Evolutionary conservation across 1,140 invertebrate genomes (phyloP), one percentile per base, ranked within the genome.

Genomic region (Habropoda laboriosa): DNA sequence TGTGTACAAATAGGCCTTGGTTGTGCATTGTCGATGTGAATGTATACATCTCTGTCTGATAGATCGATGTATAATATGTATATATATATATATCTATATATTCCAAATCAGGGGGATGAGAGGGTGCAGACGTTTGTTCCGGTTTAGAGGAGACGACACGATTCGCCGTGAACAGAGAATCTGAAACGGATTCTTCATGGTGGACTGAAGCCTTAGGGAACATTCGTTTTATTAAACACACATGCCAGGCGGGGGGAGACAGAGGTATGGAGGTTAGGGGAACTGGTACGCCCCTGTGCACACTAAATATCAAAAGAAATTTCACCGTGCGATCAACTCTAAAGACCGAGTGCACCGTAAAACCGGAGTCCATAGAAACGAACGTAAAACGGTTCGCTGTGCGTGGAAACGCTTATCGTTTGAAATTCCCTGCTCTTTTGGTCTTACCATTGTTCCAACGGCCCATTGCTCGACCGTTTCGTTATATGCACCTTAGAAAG

Each of bases 371-470:
- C 70, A 76, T 80, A 83, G 82, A 66, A 76, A 80, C 27, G 78
- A 55, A 75, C 81, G 60, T 84, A 83, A 85, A 85, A 80, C 32
- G 60, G 38, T 58, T 53, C 40, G 71, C 45, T 57, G 47, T 75
- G 78, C 71, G 72, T 84, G 61, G 60, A 58, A 80, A 80, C 72
- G 78, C 35, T 84, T 80, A 83, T 80, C 77, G 81, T 80, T 80
- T 70, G 49, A 80, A 80, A 85, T 85, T 80, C 49, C 53, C 73
- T 71, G 60, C 71, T 80, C 72, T 35, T 83, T 80, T 53, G 71
- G 77, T 58, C 51, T 77, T 77, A 67, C 72, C 57, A 84, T 72
- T 80, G 55, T 84, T 80, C 67, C 66, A 76, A 84, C 71, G 47
- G 61, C 13, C 60, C 71, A 55, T 76, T 83, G 55, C 47, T 32